Base-by-base conservation (phyloP, 37 sponge, comb jelly and placozoan genomes). In the Beroe ovata region DNA sequence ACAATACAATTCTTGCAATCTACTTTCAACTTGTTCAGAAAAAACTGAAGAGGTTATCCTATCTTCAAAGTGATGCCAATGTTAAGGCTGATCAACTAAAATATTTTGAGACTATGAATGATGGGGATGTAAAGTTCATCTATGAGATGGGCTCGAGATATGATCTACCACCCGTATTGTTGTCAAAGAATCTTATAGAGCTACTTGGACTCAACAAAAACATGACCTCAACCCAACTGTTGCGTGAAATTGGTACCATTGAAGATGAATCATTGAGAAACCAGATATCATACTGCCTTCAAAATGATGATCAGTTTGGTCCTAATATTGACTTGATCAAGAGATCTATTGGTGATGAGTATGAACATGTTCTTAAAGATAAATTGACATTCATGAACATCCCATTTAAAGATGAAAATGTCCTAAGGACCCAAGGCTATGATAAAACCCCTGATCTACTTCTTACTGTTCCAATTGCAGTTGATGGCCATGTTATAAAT, bases 361-460 rank as follows among this genome's bases (percentile, higher is more conserved):
- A 95, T 64, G 95, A 95, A 62, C 81, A 88, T 20, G 34, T 91
- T 38, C 91, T 93, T 16, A 25, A 89, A 59, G 92, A 92, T 63
- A 88, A 90, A 25, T 59, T 95, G 32, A 60, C 90, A 28, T 63
- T 89, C 22, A 91, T 88, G 22, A 28, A 22, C 6, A 89, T 93
- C 25, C 90, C 94, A 2, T 95, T 66, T 61, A 39, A 61, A 92
- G 94, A 92, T 92, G 95, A 95, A 61, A 59, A 42, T 26, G 89
- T 42, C 35, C 71, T 95, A 63, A 69, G 94, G 21, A 59, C 28
- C 1, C 64, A 91, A 58, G 94, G 93, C 21, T 95, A 93, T 89
- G 95, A 95, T 89, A 95, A 95, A 89, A 95, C 96, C 0, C 96
- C 96, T 25, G 96, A 95, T 89, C 69, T 92, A 84, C 94, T 93